These are phyloP conservation scores for Dolichoris vasculosae DNA, from an alignment of 1,140 invertebrate species.

Conservation along the genomic window DNA sequence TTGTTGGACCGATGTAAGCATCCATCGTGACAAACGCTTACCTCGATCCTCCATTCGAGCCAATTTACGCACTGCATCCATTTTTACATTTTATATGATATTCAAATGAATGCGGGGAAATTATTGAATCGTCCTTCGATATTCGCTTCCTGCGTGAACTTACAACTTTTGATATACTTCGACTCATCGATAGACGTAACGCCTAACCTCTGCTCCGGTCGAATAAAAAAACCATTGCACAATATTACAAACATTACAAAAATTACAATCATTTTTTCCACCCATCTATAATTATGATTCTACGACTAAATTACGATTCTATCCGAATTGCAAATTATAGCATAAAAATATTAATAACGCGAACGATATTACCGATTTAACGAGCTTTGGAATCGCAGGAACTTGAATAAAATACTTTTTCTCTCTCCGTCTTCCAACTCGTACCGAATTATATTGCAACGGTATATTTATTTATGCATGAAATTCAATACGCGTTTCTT, in stretches of 20 bases:
- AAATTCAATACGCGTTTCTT: not conserved
- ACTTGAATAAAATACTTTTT: not conserved
- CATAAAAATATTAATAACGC: too few relatives aligned
- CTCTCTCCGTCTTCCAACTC: not conserved
- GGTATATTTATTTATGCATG: not conserved
- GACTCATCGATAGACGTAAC: too few relatives aligned
- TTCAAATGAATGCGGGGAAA: too few relatives aligned
- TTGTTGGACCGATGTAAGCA: not conserved
- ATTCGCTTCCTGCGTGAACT: not conserved
- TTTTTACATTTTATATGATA: too few relatives aligned
- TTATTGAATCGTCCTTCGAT: too few relatives aligned
- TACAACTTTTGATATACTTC: not conserved
- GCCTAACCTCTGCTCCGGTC: too few relatives aligned
- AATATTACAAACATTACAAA: too few relatives aligned
- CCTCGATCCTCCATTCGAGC: not conserved
- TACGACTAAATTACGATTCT: not conserved
- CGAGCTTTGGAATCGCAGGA: not conserved
- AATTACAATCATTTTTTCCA: not conserved
- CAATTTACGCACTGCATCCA: too few relatives aligned
- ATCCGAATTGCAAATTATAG: too few relatives aligned
- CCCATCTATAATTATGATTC: not conserved
- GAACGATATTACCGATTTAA: not conserved
- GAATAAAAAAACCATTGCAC: too few relatives aligned
- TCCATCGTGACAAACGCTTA: constrained; percentile 17
- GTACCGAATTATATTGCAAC: not conserved